phyloP scores from a whole-genome alignment of 2,113 vertebrate genomes.

The Cyrtonyx montezumae region DNA sequence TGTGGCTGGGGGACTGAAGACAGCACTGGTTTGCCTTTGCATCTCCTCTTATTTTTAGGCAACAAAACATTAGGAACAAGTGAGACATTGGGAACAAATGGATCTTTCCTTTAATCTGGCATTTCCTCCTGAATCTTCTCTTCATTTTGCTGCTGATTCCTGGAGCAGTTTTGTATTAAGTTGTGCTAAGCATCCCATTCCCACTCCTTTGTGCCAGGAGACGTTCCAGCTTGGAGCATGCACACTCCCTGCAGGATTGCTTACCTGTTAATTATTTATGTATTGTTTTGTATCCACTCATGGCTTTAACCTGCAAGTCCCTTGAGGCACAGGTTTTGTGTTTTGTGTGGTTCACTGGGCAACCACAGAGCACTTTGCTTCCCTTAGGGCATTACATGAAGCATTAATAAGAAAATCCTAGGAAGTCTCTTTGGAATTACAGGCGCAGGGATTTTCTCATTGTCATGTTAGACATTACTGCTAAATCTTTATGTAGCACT shows the following conservation, averaged over 20 bases:
- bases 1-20: fast-evolving
- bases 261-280: slow-evolving; percentile 8
- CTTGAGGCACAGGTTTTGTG: slow-evolving; percentile 18
- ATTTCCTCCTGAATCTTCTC: not conserved
- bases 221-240: not conserved
- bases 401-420: slow-evolving; percentile 31
- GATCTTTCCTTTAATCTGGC: not conserved
- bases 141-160: not conserved
- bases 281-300: not conserved
- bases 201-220: slow-evolving; percentile 17
- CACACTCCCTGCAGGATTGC: not conserved
- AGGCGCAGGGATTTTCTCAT: not conserved
- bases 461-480: not conserved
- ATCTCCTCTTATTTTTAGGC: not conserved
- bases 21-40: fast-evolving
- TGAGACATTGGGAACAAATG: not conserved
- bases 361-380: not conserved
- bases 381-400: not conserved
- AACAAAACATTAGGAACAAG: not conserved
- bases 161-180: not conserved
- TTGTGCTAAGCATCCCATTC: not conserved
- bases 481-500: not conserved
- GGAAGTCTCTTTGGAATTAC: slow-evolving; percentile 43
- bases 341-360: slow-evolving; percentile 40
- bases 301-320: slow-evolving; percentile 2